These are phyloP conservation scores for Dynastes hyllus DNA, from an alignment of 2,888 invertebrate genomes.

Conservation along the genomic window DNA sequence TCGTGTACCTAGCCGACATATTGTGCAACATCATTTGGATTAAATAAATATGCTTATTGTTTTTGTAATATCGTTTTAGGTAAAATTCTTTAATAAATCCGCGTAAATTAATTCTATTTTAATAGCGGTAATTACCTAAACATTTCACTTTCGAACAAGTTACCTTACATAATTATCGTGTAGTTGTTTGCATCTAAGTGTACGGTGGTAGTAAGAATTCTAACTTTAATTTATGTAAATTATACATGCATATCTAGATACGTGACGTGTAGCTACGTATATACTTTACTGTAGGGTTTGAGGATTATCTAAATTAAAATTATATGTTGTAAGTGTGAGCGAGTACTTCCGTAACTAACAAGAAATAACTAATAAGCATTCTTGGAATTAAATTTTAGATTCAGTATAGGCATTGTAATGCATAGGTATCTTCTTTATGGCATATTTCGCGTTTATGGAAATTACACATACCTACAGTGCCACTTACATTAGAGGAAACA, in stretches of 20 bases:
- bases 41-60: not conserved
- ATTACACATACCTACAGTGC: too few species aligned
- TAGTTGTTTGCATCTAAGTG: not conserved
- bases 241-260: not conserved
- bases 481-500: too few species aligned
- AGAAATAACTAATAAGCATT: too few species aligned
- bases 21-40: not conserved
- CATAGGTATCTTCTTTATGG: too few species aligned
- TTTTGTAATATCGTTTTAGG: slow-evolving; percentile 3
- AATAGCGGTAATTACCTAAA: slow-evolving; percentile 20
- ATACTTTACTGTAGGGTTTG: not conserved
- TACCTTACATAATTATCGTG: slow-evolving; percentile 16
- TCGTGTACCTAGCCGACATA: not conserved
- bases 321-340: too few species aligned
- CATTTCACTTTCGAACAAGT: slow-evolving; percentile 36
- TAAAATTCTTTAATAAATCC: slow-evolving; percentile 27
- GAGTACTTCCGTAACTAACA: too few species aligned
- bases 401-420: too few species aligned
- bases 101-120: not conserved
- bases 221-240: too few species aligned
- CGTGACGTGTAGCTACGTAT: not conserved
- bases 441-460: too few species aligned
- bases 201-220: too few species aligned
- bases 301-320: too few species aligned
- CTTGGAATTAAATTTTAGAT: too few species aligned